Base-by-base conservation (phyloP, 2,797 vertebrate species). In the Aulostomus chinensis region DNA sequence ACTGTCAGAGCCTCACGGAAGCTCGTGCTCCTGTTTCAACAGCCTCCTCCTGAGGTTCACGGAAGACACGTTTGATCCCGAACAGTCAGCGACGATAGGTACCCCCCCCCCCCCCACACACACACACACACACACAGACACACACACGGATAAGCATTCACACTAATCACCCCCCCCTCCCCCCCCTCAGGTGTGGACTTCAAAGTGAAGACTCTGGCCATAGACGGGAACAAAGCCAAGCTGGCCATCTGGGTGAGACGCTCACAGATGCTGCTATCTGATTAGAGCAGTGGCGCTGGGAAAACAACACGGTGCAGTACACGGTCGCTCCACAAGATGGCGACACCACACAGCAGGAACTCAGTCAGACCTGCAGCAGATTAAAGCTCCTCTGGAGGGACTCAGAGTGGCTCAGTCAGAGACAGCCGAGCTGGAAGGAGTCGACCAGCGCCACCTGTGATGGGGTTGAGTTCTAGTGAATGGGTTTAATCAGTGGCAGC, bases 181-280 rank as follows among this genome's bases (percentile, higher is more conserved):
- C 4, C 0, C 14, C 50, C 25, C 31, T 15, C 56, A 98, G 97
- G 97, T 88, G 97, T 99, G 87, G 97, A 99, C 80, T 99, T 99
- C 74, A 99, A 99, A 89, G 97, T 99, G 58, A 99, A 99, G 90
- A 99, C 97, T 2, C 94, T 99, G 45, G 87, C 95, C 41, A 94
- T 99, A 67, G 97, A 99, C 85, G 96, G 97, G 62, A 99, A 99
- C 91, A 95, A 92, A 87, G 95, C 97, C 37, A 99, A 99, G 73
- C 90, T 99, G 53, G 97, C 96, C 57, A 99, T 99, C 85, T 99
- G 97, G 97, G 97, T 98, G 89, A 92, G 94, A 83, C 10, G 9
- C 7, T 16, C 43, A 11, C 14, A 12, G 0, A n/a, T n/a, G 26
- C 2, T 12, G 2, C 22, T 42, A 16, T 49, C 21, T 59, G 6